Conservation (phyloP, 1,140 invertebrate genomes). For the Drosophila nikananu region DNA sequence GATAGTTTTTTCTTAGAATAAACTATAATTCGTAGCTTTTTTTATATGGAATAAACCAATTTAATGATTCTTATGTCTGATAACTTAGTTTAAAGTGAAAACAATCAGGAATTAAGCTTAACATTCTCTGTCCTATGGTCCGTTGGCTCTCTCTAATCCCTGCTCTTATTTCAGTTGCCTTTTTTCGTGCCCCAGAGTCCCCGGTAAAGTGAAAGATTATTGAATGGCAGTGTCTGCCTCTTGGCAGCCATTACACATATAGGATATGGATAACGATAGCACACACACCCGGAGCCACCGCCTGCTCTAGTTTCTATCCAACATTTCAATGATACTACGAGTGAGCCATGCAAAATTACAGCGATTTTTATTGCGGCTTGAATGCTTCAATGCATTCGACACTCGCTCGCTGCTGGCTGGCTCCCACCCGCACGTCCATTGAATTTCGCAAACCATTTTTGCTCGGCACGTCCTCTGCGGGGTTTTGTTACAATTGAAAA, state of each 20-base stretch:
- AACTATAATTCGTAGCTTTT: neutral
- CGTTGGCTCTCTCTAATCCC: neutral
- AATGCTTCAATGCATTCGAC: constrained; percentile 62
- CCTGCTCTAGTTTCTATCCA: constrained; percentile 20
- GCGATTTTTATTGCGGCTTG: constrained; percentile 75
- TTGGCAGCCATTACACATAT: constrained; percentile 54
- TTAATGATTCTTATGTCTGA: too few relatives aligned
- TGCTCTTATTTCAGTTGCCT: neutral
- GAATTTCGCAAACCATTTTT: constrained; percentile 11
- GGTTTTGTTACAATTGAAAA: constrained; percentile 76
- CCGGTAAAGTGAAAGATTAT: constrained; percentile 42
- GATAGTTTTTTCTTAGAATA: too few relatives aligned
- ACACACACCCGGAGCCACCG: neutral
- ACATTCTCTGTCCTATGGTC: neutral
- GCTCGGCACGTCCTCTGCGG: constrained; percentile 58
- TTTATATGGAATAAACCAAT: neutral
- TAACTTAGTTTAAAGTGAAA: constrained; percentile 1
- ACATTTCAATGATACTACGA: constrained; percentile 41
- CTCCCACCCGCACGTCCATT: neutral
- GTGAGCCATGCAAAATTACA: constrained; percentile 75
- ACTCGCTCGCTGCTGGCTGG: neutral
- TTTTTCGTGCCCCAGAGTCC: neutral
- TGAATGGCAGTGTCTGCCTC: constrained; percentile 46
- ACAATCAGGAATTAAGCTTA: constrained; percentile 10
- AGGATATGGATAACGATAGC: constrained; percentile 47